Percentiles rank a stretch among this genome's conserved stretches.
Evolutionary conservation across 2,888 invertebrate species (phyloP).

Genomic region (Candidula unifasciata): DNA sequence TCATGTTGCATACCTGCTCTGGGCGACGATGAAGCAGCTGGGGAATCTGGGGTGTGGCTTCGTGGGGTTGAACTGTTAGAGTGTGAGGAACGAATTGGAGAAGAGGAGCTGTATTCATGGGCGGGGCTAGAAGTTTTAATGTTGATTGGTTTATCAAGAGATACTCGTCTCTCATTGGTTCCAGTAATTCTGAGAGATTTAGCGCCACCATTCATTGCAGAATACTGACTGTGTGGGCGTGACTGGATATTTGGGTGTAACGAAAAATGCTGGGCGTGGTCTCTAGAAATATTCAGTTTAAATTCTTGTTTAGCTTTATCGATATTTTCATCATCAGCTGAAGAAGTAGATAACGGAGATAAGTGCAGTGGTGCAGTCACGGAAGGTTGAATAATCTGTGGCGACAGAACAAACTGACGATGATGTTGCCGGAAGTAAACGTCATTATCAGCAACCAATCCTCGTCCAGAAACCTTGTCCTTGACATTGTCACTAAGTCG

Average conservation of each 20-base stretch:
- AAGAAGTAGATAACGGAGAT: conserved; percentile 15
- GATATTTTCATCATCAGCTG: background rate
- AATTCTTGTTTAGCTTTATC: background rate
- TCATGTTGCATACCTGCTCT: background rate
- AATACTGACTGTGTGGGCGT: background rate
- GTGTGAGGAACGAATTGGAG: conserved; percentile 16
- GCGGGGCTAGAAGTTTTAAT: conserved; percentile 15
- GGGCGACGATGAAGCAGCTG: conserved; percentile 10
- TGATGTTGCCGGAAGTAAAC: background rate
- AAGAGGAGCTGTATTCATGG: background rate
- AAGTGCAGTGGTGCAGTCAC: background rate
- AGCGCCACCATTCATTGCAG: background rate
- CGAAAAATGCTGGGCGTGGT: background rate
- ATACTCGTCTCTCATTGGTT: background rate
- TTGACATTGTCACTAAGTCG: background rate
- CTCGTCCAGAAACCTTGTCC: background rate
- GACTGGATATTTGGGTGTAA: background rate
- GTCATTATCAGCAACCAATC: background rate
- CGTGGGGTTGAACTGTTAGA: conserved; percentile 37
- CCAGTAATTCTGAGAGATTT: background rate
- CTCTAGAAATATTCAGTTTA: background rate
- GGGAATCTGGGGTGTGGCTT: conserved; percentile 40
- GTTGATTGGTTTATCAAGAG: conserved; percentile 9
- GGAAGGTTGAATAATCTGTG: background rate
- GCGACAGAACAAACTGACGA: background rate